Evolutionary conservation across 1,140 invertebrate genomes (phyloP).

Genomic region (Portunus trituberculatus): DNA sequence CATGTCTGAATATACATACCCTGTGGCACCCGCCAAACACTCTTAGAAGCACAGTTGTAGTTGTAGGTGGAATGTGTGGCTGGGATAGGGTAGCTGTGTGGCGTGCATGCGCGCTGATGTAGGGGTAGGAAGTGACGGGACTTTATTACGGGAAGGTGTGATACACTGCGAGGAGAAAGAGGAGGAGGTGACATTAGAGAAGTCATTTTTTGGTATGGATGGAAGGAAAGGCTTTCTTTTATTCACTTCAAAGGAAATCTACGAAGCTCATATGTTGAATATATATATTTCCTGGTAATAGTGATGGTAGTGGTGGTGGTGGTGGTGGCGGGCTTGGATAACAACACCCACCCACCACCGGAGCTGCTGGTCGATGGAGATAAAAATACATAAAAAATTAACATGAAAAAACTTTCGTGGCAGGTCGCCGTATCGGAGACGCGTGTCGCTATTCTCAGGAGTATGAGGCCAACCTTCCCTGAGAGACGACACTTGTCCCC

Average conservation of each 20-base stretch:
- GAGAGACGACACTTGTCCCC: neutral
- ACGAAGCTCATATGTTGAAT: no score
- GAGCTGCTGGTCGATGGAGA: neutral
- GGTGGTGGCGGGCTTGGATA: neutral
- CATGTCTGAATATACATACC: neutral
- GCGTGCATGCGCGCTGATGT: neutral
- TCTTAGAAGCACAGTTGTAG: neutral
- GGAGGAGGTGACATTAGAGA: neutral
- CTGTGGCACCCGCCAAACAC: neutral
- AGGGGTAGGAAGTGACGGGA: neutral
- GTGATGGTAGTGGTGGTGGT: neutral
- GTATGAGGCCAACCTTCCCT: neutral
- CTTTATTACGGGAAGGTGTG: neutral
- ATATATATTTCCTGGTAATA: neutral
- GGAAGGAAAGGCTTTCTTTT: neutral
- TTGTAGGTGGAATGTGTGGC: neutral
- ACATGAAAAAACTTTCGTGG: constrained; percentile 2
- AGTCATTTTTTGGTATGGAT: neutral
- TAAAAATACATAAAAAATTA: neutral
- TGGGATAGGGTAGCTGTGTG: no score
- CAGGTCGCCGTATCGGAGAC: neutral
- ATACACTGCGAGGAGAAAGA: neutral
- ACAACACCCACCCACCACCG: neutral
- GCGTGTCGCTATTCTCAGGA: neutral
- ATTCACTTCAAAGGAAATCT: no score